phyloP scores from a whole-genome alignment of 2,888 invertebrate species.

The Abrostola triplasia region DNA sequence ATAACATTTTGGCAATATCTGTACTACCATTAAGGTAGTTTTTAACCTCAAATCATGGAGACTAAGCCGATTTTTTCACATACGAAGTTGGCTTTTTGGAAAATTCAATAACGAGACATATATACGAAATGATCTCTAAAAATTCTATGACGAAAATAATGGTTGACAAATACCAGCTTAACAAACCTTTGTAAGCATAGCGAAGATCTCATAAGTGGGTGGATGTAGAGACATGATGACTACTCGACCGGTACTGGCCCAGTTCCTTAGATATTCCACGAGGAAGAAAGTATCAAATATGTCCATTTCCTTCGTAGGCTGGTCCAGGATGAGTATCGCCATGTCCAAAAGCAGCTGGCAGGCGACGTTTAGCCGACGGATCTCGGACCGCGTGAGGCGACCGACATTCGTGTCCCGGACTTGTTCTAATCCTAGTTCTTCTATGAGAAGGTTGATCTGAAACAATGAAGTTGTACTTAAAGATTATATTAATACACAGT shows the following conservation, averaged over 20 bases:
- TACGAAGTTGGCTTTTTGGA: no score
- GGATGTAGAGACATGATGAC: slow-evolving; percentile 97
- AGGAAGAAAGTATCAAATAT: slow-evolving; percentile 98
- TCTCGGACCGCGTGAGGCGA: slow-evolving; percentile 95
- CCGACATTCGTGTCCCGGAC: slow-evolving; percentile 95
- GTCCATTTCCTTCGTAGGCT: slow-evolving; percentile 96
- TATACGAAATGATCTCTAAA: no score
- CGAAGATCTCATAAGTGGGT: slow-evolving; percentile 98
- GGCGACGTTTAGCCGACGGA: slow-evolving; percentile 95
- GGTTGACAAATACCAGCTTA: background rate
- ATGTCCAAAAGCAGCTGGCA: slow-evolving; percentile 96
- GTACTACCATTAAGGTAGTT: no score
- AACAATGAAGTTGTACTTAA: slow-evolving; percentile 50
- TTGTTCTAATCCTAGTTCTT: slow-evolving; percentile 96
- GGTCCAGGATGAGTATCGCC: slow-evolving; percentile 95
- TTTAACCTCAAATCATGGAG: no score
- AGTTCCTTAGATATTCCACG: slow-evolving; percentile 97
- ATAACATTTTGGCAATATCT: no score
- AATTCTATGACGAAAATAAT: background rate
- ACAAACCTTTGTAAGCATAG: slow-evolving; percentile 94
- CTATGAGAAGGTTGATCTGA: slow-evolving; percentile 95
- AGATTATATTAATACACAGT: no score
- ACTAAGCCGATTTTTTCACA: no score
- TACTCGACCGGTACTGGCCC: slow-evolving; percentile 94
- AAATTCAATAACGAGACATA: no score